Conservation (phyloP, 2,113 vertebrate genomes). For the Ornithorhynchus anatinus region DNA sequence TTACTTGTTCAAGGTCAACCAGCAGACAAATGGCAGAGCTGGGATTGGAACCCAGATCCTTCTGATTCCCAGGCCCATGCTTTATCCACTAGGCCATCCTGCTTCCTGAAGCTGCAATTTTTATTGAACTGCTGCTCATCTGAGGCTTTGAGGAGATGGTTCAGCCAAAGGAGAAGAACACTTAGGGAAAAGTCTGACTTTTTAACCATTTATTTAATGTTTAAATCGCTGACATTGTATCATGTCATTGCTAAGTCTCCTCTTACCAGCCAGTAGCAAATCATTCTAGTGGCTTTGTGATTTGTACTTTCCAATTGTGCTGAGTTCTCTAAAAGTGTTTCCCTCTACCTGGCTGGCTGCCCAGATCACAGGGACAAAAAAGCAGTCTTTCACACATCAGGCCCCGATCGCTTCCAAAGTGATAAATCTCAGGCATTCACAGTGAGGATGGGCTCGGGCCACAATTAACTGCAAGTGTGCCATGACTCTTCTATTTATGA, state of each 20-base stretch:
- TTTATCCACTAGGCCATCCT: too few species aligned
- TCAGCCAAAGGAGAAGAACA: not conserved
- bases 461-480: not conserved
- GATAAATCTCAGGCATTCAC: not conserved
- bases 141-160: too few species aligned
- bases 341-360: not conserved
- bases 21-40: too few species aligned
- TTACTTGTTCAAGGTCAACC: too few species aligned
- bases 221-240: not conserved
- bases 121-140: too few species aligned
- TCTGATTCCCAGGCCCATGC: too few species aligned
- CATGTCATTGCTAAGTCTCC: not conserved
- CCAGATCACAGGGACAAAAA: not conserved
- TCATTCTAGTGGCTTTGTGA: not conserved
- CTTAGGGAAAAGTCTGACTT: not conserved
- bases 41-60: too few species aligned
- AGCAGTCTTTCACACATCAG: not conserved
- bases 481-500: not conserved
- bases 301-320: not conserved
- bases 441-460: not conserved
- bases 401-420: not conserved
- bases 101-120: too few species aligned
- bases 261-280: not conserved
- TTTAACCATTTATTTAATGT: not conserved
- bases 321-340: not conserved